Percentiles rank a stretch among this genome's conserved stretches.
These are phyloP conservation scores for Lymantria dispar DNA, from an alignment of 2,888 invertebrate genomes.

Conservation along the genomic window DNA sequence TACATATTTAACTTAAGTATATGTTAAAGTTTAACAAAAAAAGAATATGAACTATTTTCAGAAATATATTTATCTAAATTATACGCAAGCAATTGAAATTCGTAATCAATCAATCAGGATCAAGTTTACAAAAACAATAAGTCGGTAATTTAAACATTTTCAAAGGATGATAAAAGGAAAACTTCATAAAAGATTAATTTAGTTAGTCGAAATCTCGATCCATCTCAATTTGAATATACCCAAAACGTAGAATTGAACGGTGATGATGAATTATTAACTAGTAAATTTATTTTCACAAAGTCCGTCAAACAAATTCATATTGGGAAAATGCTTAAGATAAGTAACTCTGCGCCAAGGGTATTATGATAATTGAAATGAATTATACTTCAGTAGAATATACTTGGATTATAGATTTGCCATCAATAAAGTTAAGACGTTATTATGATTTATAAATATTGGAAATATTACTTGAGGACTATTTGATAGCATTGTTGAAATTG, in stretches of 20 bases:
- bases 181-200: conserved; percentile 15
- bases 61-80: no score
- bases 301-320: conserved; percentile 17
- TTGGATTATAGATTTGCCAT: no score
- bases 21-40: no score
- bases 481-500: no score
- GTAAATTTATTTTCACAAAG: conserved; percentile 30
- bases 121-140: background rate
- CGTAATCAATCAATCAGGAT: conserved; percentile 11
- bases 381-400: no score
- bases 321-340: conserved; percentile 5
- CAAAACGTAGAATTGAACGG: conserved; percentile 20
- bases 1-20: no score
- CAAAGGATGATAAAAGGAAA: background rate
- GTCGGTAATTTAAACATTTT: background rate
- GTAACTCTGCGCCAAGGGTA: conserved; percentile 7
- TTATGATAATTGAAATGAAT: background rate
- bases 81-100: background rate
- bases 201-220: conserved; percentile 6
- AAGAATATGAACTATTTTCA: no score
- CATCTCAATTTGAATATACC: conserved; percentile 21
- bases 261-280: conserved; percentile 36
- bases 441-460: no score
- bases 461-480: no score
- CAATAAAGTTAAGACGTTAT: no score